Evolutionary conservation across 2,888 invertebrate species (phyloP).

Genomic region (Tubiluchus corallicola): DNA sequence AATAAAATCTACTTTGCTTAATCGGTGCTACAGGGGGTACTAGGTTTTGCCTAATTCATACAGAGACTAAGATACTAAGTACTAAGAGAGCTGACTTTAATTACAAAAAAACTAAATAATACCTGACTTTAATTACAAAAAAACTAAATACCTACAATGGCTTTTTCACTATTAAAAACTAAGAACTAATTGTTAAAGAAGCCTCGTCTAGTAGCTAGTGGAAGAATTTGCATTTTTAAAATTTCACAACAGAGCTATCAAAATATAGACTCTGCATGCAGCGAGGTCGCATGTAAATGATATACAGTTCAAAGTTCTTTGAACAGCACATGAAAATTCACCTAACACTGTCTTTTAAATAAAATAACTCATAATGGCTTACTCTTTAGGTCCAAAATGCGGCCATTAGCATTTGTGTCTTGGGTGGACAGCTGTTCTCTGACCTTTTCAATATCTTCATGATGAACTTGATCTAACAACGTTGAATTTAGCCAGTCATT

Average conservation of each 20-base stretch:
- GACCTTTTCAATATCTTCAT: slow-evolving; percentile 85
- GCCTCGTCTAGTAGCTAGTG: too few species aligned
- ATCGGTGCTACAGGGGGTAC: too few species aligned
- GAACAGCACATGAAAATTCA: background rate
- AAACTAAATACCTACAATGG: too few species aligned
- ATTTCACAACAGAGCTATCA: slow-evolving; percentile 6
- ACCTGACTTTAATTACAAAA: too few species aligned
- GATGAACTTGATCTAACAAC: slow-evolving; percentile 87
- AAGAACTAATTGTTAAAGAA: too few species aligned
- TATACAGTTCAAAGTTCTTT: background rate
- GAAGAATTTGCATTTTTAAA: slow-evolving; percentile 5
- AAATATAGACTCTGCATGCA: slow-evolving; percentile 7
- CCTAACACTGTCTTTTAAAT: slow-evolving; percentile 1
- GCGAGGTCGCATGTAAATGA: slow-evolving; percentile 5
- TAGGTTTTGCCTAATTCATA: too few species aligned
- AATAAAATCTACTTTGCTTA: too few species aligned
- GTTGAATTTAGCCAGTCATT: slow-evolving; percentile 94
- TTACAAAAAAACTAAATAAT: too few species aligned
- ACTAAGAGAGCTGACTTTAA: too few species aligned
- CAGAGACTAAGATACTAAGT: too few species aligned
- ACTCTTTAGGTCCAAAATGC: slow-evolving; percentile 86
- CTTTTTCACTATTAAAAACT: too few species aligned
- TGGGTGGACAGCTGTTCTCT: slow-evolving; percentile 91
- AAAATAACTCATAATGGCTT: slow-evolving; percentile 13
- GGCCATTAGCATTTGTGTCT: slow-evolving; percentile 44